These are phyloP conservation scores for Fragum fragum DNA, from an alignment of 2,888 invertebrate species.

Conservation along the genomic window DNA sequence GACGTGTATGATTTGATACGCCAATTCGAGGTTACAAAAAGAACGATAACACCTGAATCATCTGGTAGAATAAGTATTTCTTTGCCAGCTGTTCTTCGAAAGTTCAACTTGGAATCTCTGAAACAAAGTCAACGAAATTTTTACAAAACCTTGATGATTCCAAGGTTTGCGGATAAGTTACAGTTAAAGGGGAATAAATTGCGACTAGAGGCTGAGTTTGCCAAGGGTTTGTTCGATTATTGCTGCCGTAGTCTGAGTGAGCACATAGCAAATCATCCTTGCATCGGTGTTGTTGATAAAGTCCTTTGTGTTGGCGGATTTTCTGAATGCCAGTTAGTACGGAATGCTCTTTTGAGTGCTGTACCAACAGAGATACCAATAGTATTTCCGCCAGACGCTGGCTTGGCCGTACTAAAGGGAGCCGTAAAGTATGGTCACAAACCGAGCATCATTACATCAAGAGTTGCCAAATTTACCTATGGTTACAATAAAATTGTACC, in stretches of 20 bases:
- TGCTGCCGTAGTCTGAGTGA: conserved; percentile 41
- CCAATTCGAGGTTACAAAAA: conserved; percentile 52
- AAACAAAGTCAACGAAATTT: too few species aligned
- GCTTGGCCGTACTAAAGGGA: conserved; percentile 68
- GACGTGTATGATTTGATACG: conserved; percentile 54
- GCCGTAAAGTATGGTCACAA: conserved; percentile 67
- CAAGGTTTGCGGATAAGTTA: conserved; percentile 18
- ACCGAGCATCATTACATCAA: conserved; percentile 47
- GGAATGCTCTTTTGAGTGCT: conserved; percentile 36
- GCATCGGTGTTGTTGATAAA: conserved; percentile 32
- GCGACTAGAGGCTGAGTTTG: conserved; percentile 51
- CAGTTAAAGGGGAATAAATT: conserved; percentile 58
- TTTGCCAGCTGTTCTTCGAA: background rate
- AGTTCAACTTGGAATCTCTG: background rate
- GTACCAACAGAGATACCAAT: conserved; percentile 53
- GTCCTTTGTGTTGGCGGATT: conserved; percentile 71
- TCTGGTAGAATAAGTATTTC: conserved; percentile 25
- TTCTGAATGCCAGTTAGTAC: conserved; percentile 62
- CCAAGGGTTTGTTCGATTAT: conserved; percentile 48
- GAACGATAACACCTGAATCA: conserved; percentile 35
- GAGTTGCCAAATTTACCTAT: conserved; percentile 62
- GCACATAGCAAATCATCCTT: conserved; percentile 43
- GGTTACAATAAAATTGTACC: too few species aligned
- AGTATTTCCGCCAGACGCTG: conserved; percentile 63
- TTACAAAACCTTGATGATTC: too few species aligned